phyloP scores from a whole-genome alignment of 2,797 vertebrate species.

The Melanotaenia parkinsoni region DNA sequence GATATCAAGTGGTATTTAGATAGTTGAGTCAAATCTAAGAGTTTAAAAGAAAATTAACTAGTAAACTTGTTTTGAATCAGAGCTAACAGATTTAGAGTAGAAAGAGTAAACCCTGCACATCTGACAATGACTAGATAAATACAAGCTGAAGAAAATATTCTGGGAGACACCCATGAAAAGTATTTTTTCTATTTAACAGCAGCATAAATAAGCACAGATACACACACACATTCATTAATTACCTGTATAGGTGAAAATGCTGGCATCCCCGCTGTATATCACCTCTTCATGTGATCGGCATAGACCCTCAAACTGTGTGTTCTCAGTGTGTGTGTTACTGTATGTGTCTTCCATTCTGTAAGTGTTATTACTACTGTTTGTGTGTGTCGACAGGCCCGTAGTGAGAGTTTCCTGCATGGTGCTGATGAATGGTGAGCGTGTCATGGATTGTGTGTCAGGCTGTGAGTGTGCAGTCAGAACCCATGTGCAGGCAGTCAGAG shows the following conservation, averaged over 20 bases:
- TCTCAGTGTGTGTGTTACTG: conserved; percentile 15
- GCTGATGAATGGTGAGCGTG: conserved; percentile 32
- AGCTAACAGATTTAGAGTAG: neutral
- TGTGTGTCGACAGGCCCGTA: conserved; percentile 24
- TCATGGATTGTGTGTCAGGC: conserved; percentile 15
- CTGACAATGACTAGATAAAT: neutral
- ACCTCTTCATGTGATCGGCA: conserved; percentile 85
- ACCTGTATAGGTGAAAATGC: conserved; percentile 86
- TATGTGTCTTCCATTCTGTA: conserved; percentile 25
- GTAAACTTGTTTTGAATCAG: neutral
- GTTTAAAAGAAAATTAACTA: conserved; percentile 1
- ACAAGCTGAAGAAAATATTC: neutral
- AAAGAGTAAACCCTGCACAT: neutral
- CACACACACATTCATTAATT: conserved; percentile 23
- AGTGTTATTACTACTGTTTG: conserved; percentile 24
- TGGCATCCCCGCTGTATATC: conserved; percentile 81
- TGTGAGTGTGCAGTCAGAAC: conserved; percentile 58
- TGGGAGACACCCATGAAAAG: neutral
- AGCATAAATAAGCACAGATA: neutral
- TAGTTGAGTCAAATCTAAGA: neutral
- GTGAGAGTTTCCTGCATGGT: conserved; percentile 58
- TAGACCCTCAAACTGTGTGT: conserved; percentile 25
- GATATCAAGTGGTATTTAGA: neutral
- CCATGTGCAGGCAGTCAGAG: conserved; percentile 82
- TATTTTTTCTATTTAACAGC: neutral